Evolutionary conservation across 2,888 invertebrate species (phyloP).

Genomic region (Leuctra nigra): DNA sequence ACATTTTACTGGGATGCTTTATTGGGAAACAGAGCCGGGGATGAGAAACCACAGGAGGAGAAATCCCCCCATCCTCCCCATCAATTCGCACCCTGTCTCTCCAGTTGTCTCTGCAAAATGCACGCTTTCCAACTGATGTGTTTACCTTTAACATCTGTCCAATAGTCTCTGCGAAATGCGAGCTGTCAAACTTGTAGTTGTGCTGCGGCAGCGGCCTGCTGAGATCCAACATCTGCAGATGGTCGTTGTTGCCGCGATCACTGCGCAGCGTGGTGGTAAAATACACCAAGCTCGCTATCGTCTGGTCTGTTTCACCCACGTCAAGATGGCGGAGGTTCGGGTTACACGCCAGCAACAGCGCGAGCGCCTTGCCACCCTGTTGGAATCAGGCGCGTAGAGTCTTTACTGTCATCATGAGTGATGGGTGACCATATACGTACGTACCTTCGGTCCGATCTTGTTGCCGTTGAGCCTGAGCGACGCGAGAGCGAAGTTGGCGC

Average conservation of each 20-base stretch:
- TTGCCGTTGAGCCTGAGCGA: conserved; percentile 53
- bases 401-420: too few relatives aligned
- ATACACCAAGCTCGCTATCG: conserved; percentile 46
- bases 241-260: conserved; percentile 37
- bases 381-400: not conserved
- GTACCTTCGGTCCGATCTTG: conserved; percentile 46
- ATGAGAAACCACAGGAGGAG: too few relatives aligned
- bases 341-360: conserved; percentile 44
- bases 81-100: too few relatives aligned
- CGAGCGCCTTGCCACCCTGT: conserved; percentile 47
- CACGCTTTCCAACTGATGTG: not conserved
- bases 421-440: too few relatives aligned
- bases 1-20: too few relatives aligned
- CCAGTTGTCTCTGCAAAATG: not conserved
- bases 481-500: conserved; percentile 41
- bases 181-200: conserved; percentile 34
- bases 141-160: conserved; percentile 39
- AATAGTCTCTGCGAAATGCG: conserved; percentile 36
- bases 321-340: conserved; percentile 45
- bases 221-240: conserved; percentile 39
- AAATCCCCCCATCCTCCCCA: too few relatives aligned
- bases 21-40: too few relatives aligned
- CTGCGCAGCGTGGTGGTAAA: conserved; percentile 44
- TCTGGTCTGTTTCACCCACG: conserved; percentile 52
- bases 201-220: conserved; percentile 38